Evolutionary conservation across 2,113 vertebrate species (phyloP).

Genomic region (Triplophysa rosa): DNA sequence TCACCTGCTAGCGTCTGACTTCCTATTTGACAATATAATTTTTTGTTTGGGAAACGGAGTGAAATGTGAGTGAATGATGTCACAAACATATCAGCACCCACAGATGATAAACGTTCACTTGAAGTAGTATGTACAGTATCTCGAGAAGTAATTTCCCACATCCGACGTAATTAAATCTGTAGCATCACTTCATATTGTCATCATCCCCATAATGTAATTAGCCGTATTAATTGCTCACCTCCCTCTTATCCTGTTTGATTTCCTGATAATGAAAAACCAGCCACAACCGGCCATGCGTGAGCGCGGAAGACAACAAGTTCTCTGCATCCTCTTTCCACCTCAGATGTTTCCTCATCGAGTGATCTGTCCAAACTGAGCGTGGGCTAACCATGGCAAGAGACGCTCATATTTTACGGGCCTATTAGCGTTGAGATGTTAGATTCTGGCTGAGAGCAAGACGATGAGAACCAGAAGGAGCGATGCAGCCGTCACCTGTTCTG

Average conservation of each 20-base stretch:
- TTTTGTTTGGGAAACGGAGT: no score
- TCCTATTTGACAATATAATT: no score
- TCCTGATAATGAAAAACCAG: not conserved
- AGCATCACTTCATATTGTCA: no score
- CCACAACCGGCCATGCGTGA: not conserved
- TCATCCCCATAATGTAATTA: slow-evolving; percentile 9
- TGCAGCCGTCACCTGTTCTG: slow-evolving; percentile 38
- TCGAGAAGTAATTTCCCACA: not conserved
- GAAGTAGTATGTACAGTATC: not conserved
- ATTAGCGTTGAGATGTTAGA: slow-evolving; percentile 15
- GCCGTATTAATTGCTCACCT: slow-evolving; percentile 17
- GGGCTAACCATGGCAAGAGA: slow-evolving; percentile 17
- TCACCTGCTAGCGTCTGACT: no score
- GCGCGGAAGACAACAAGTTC: slow-evolving; percentile 4
- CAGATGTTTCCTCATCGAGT: not conserved
- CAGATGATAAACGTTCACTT: no score
- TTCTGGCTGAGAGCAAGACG: slow-evolving; percentile 16
- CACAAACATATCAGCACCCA: no score
- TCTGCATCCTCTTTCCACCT: slow-evolving; percentile 18
- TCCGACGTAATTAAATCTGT: no score
- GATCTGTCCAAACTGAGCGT: not conserved
- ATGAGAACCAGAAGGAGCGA: slow-evolving; percentile 50
- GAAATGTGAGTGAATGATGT: no score
- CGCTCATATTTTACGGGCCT: slow-evolving; percentile 18
- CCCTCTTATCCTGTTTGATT: not conserved